Conservation (phyloP, 1,140 invertebrate genomes). For the Drosophila ambigua region DNA sequence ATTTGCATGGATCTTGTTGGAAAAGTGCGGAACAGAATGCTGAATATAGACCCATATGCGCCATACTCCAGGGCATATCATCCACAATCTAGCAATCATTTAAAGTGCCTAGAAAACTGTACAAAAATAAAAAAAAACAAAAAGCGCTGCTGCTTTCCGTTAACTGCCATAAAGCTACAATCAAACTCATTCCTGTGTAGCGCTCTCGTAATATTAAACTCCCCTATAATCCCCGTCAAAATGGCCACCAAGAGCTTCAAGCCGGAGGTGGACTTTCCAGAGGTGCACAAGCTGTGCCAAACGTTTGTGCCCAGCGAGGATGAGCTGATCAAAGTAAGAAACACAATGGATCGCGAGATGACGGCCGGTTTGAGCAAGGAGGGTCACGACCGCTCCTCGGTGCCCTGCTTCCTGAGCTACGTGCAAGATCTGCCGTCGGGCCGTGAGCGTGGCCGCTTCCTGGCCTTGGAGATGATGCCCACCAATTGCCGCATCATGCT, state of each 20-base stretch:
- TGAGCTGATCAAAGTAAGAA: constrained; percentile 19
- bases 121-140: constrained; percentile 86
- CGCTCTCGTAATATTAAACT: constrained; percentile 84
- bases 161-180: no score
- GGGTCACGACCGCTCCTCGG: constrained; percentile 89
- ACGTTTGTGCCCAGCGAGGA: constrained; percentile 30
- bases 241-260: constrained; percentile 7
- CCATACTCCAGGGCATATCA: no score
- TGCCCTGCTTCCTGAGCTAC: constrained; percentile 97
- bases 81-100: no score
- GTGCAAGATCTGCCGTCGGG: constrained; percentile 98
- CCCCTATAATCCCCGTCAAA: background rate
- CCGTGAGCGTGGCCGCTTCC: constrained; percentile 96
- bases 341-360: constrained; percentile 85
- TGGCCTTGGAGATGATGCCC: constrained; percentile 98
- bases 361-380: constrained; percentile 91
- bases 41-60: no score
- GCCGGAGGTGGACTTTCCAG: constrained; percentile 53
- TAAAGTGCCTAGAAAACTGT: no score
- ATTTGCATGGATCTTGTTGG: no score
- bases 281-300: constrained; percentile 52
- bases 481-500: constrained; percentile 98
- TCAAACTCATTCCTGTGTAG: no score
- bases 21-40: no score
- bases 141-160: constrained; percentile 53